Conservation (phyloP, 1,140 invertebrate genomes). For the Zaprionus vittiger region DNA sequence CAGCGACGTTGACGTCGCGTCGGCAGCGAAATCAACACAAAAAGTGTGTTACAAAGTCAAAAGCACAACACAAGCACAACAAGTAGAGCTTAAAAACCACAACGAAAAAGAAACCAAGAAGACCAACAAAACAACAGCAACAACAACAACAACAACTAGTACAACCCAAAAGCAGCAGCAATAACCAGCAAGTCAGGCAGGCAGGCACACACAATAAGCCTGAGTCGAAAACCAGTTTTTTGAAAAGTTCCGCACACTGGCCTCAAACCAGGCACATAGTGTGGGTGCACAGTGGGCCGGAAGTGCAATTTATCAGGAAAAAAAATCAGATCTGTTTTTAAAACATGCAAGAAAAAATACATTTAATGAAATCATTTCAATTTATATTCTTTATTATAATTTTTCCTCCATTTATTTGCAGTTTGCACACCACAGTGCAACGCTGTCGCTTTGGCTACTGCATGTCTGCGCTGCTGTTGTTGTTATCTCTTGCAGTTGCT, state of each 20-base stretch:
- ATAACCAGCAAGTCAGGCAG: slow-evolving; percentile 53
- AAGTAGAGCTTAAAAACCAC: slow-evolving; percentile 76
- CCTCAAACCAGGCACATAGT: slow-evolving; percentile 50
- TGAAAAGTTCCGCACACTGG: slow-evolving; percentile 76
- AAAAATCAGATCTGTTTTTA: neutral
- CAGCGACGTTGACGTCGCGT: slow-evolving; percentile 10
- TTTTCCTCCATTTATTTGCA: neutral
- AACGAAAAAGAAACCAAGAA: slow-evolving; percentile 71
- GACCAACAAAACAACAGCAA: slow-evolving; percentile 47
- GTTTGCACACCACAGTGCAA: slow-evolving; percentile 44
- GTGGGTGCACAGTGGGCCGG: slow-evolving; percentile 51
- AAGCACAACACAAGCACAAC: slow-evolving; percentile 64
- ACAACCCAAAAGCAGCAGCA: slow-evolving; percentile 38
- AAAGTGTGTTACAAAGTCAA: slow-evolving; percentile 82
- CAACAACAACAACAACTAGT: slow-evolving; percentile 38
- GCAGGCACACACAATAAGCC: slow-evolving; percentile 57
- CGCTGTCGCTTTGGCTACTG: slow-evolving; percentile 51
- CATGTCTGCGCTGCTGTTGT: slow-evolving; percentile 46
- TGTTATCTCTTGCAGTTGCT: slow-evolving; percentile 24
- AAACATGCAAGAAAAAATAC: no score
- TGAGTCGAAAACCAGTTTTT: slow-evolving; percentile 72
- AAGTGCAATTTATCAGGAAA: neutral
- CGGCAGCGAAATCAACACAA: slow-evolving; percentile 70
- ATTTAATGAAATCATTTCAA: no score
- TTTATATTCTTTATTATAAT: neutral